Evolutionary conservation across 2,797 vertebrate species (phyloP), one percentile per base, ranked within the genome.

Genomic region (Delichon dasypus): DNA sequence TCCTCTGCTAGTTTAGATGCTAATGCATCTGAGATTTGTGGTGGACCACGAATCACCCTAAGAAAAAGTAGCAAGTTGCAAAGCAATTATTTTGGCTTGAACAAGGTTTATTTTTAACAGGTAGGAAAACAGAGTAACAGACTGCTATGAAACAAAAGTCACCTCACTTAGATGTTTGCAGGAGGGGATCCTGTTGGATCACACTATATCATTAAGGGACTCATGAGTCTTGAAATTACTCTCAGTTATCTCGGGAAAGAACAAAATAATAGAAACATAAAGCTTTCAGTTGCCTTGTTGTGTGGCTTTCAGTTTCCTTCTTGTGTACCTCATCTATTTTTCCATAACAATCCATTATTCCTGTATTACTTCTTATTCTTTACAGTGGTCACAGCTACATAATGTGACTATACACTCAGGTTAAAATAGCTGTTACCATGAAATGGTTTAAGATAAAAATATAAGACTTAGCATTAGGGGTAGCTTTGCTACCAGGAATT

Each of bases 121-220:
- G 29, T 27, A 32, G 48, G 32, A 64, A 67, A 44, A 20, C 7
- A 34, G 44, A 62, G 6, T 38, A 55, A 48, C n/a, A 74, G 44
- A 45, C 25, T 65, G 6, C 40, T 55, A 1, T 47, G 75, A 93
- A 85, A 62, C 12, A 50, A 34, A 64, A 22, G 26, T 88, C 3
- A 9, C 4, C 11, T 65, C 16, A 7, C n/a, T n/a, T 75, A 25
- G 4, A 11, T 38, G 2, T 44, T 54, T 34, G 5, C 27, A 18
- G 9, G 9, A 58, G 1, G 16, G 16, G 12, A 66, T 57, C 25
- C 19, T 1, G 0, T n/a, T 66, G 44, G 11, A 64, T 38, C 32
- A 23, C 38, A 44, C 11, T 17, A 1, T 68, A 7, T 61, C 42
- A n/a, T 44, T 51, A 48, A 64, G 29, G 27, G 25, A n/a, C 58